Base-by-base conservation (phyloP, 2,113 vertebrate genomes). In the Malaclemys terrapin region DNA sequence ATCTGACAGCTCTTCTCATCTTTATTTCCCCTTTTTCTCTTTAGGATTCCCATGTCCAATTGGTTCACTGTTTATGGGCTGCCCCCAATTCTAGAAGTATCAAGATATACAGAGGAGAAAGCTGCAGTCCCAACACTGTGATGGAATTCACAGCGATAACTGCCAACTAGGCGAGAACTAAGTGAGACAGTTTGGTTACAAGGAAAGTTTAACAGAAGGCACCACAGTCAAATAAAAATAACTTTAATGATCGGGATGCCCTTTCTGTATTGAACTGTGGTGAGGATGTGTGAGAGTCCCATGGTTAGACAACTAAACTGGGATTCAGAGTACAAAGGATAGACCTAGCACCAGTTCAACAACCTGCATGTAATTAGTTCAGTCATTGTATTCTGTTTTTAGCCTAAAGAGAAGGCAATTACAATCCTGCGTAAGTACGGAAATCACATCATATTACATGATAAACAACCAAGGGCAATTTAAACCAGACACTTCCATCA, bases 381-480 rank as follows among this genome's bases (percentile, higher is more conserved):
- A 89, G 96, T 96, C 97, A 96, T 86, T 82, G 93, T 89, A 91
- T 90, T 93, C 94, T 95, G 56, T 6, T 84, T 93, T 75, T 89
- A 97, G 97, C 91, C 89, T 90, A 94, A 97, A 97, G 95, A 96
- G 96, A 98, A 97, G 92, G 95, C 85, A 75, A 94, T 95, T 96
- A 96, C 94, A 92, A 85, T 89, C 95, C 91, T 62, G 91, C 87
- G 10, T 97, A 96, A 97, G 88, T 93, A 96, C 91, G 89, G 94
- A 92, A 96, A 95, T 97, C 97, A 96, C 96, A 97, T 97, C 95
- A 38, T 91, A 96, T 98, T 95, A 97, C 76, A 92, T 90, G 96
- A 90, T 89, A 91, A 90, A 50, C 81, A 93, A 97, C 95, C 91
- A 50, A 94, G 83, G 93, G 96, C 93, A 89, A 96, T 95, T 91